These are phyloP conservation scores for Erythrocebus patas DNA, from an alignment of 2,113 vertebrate species.

Conservation along the genomic window DNA sequence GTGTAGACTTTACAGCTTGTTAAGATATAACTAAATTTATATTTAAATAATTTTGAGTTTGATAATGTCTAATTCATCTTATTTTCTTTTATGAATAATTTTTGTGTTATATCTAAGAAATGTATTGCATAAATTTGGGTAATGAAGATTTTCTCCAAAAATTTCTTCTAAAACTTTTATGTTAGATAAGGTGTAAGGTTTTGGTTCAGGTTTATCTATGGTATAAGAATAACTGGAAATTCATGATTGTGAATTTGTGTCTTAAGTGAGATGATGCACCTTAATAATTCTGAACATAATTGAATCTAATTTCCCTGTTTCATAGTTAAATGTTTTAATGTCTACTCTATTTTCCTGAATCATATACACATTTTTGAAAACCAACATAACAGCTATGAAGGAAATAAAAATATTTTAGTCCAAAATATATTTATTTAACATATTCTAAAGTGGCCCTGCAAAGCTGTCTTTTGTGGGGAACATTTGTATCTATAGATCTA, in stretches of 20 bases:
- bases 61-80: neutral
- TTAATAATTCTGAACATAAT: neutral
- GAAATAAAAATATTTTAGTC: neutral
- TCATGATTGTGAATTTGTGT: neutral
- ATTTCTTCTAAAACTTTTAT: neutral
- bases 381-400: neutral
- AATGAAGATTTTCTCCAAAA: neutral
- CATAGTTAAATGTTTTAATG: neutral
- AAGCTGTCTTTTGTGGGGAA: neutral
- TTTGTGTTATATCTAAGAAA: neutral
- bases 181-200: neutral
- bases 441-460: neutral
- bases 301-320: neutral
- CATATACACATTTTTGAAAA: neutral
- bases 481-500: neutral
- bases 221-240: neutral
- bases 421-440: neutral
- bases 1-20: neutral
- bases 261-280: neutral
- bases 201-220: neutral
- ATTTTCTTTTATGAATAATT: neutral
- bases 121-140: neutral
- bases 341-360: neutral
- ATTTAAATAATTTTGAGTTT: neutral
- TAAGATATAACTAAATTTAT: neutral